phyloP scores from a whole-genome alignment of 1,140 invertebrate genomes.

The Globodera ellingtonae region DNA sequence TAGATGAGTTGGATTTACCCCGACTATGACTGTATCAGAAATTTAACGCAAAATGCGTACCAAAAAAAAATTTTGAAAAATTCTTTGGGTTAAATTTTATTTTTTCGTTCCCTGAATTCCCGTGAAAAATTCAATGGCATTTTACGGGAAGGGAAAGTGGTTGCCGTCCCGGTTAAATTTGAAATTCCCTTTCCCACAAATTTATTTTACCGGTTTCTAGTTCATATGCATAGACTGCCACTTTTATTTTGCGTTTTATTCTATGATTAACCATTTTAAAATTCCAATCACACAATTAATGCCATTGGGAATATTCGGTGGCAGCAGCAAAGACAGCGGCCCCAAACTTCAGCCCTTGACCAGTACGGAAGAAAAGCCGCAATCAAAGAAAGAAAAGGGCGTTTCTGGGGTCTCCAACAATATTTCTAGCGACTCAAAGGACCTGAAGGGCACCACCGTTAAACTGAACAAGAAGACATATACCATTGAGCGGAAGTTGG shows the following conservation, averaged over 20 bases:
- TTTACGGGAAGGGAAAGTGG: too few species aligned
- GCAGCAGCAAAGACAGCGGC: constrained; percentile 46
- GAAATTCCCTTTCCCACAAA: background rate
- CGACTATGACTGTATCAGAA: too few species aligned
- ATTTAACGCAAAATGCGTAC: background rate
- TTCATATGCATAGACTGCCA: background rate
- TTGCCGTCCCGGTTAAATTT: too few species aligned
- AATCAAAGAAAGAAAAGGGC: constrained; percentile 42
- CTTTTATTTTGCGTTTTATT: background rate
- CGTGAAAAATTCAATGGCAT: background rate
- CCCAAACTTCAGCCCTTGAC: constrained; percentile 55
- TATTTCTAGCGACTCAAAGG: constrained; percentile 36
- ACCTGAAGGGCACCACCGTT: constrained; percentile 54
- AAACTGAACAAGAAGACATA: constrained; percentile 59
- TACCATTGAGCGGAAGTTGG: constrained; percentile 61
- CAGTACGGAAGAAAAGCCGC: constrained; percentile 50
- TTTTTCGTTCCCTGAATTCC: background rate
- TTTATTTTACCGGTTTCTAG: background rate
- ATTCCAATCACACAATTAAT: constrained; percentile 25
- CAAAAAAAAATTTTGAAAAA: background rate
- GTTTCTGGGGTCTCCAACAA: background rate
- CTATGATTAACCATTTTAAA: background rate
- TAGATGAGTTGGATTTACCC: too few species aligned
- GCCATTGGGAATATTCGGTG: constrained; percentile 53
- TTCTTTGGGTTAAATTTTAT: background rate